phyloP scores from a whole-genome alignment of 1,140 invertebrate genomes.

The Ectropis grisescens region DNA sequence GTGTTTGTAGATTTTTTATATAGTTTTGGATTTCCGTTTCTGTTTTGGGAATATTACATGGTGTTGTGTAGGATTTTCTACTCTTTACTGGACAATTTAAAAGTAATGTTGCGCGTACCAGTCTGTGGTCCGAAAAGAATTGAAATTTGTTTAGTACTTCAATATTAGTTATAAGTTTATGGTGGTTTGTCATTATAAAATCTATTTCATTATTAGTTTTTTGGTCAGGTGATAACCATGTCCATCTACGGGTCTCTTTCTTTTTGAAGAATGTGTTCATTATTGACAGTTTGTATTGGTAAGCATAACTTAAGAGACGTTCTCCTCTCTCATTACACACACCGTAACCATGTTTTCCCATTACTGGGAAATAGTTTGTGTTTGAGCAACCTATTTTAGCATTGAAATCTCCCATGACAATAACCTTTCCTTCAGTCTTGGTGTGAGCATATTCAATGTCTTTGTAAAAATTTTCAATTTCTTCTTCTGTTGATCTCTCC shows the following conservation, averaged over 20 bases:
- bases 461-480: conserved; percentile 17
- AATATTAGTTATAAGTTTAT: conserved; percentile 9
- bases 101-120: conserved; percentile 12
- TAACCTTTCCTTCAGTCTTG: conserved; percentile 2
- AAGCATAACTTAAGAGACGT: conserved; percentile 7
- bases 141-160: conserved; percentile 10
- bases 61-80: conserved; percentile 7
- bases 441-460: conserved; percentile 9
- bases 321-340: conserved; percentile 14
- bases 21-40: conserved; percentile 7
- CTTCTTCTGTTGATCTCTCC: conserved; percentile 17
- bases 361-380: conserved; percentile 4
- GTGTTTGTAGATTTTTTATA: conserved; percentile 4
- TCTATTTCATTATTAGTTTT: conserved; percentile 21
- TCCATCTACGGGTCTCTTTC: conserved; percentile 9
- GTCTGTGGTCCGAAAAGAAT: conserved; percentile 13
- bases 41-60: conserved; percentile 4
- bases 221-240: conserved; percentile 14
- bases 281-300: conserved; percentile 15
- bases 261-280: conserved; percentile 19
- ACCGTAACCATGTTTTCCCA: conserved; percentile 15
- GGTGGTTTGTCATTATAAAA: conserved; percentile 11
- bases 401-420: conserved; percentile 13
- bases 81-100: conserved; percentile 4
- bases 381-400: conserved; percentile 11